Percentiles rank a stretch among this genome's conserved stretches.
These are phyloP conservation scores for Eulacestoma nigropectus DNA, from an alignment of 2,113 vertebrate genomes.

Conservation along the genomic window DNA sequence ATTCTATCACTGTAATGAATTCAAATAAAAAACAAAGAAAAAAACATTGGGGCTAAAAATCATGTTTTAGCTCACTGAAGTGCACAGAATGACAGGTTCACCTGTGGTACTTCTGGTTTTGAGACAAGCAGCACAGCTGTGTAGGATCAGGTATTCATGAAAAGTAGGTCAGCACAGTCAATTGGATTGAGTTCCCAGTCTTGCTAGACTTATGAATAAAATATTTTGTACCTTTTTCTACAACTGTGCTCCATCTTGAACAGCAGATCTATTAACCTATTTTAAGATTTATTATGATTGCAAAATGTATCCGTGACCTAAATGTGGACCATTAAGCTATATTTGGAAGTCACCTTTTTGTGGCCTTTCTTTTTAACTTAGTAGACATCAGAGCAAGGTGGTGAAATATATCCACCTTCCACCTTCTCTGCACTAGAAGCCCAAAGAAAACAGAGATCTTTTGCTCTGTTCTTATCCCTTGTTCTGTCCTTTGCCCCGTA, in stretches of 20 bases:
- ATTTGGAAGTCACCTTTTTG: background rate
- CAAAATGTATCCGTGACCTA: background rate
- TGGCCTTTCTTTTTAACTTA: background rate
- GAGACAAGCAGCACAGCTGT: background rate
- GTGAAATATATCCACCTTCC: background rate
- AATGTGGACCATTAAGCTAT: background rate
- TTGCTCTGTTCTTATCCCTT: background rate
- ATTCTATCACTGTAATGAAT: background rate
- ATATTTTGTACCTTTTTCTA: slow-evolving; percentile 18
- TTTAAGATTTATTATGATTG: background rate
- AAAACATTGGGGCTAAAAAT: background rate
- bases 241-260: background rate
- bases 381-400: background rate
- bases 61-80: background rate
- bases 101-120: background rate
- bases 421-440: background rate
- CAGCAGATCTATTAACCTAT: background rate
- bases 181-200: background rate
- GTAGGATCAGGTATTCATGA: slow-evolving; percentile 12
- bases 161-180: slow-evolving; percentile 40
- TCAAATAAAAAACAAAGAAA: background rate
- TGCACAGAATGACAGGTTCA: background rate
- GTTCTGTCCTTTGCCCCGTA: background rate
- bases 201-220: slow-evolving; percentile 33
- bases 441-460: background rate